These are phyloP conservation scores for Pectinophora gossypiella DNA, from an alignment of 1,140 invertebrate genomes.

Conservation along the genomic window DNA sequence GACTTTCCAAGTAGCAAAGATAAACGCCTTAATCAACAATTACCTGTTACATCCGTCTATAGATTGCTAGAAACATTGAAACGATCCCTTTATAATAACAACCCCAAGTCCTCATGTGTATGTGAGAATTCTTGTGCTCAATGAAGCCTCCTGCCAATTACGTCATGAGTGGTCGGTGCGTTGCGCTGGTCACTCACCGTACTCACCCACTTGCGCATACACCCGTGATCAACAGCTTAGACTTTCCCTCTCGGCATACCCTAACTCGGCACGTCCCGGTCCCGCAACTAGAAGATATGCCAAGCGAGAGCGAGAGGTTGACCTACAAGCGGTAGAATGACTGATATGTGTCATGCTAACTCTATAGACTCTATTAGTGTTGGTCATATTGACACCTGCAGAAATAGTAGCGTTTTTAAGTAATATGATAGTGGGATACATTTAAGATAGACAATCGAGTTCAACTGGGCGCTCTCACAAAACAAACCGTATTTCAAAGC, in stretches of 20 bases:
- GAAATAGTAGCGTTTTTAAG: no score
- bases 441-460: not conserved
- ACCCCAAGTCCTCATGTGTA: slow-evolving; percentile 18
- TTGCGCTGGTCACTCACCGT: slow-evolving; percentile 55
- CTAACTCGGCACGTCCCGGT: slow-evolving; percentile 13
- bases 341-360: no score
- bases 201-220: slow-evolving; percentile 64
- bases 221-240: slow-evolving; percentile 54
- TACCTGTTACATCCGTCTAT: no score
- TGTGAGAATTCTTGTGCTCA: slow-evolving; percentile 36
- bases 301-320: not conserved
- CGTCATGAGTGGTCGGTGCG: slow-evolving; percentile 61
- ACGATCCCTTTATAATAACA: no score
- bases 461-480: slow-evolving; percentile 7
- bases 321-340: no score
- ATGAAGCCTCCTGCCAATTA: slow-evolving; percentile 57
- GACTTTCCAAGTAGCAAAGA: no score
- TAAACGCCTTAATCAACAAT: no score
- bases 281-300: not conserved
- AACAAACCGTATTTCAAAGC: slow-evolving; percentile 51
- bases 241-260: slow-evolving; percentile 69
- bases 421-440: no score
- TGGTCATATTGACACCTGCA: no score
- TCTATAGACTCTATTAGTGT: no score
- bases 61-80: no score